These are phyloP conservation scores for Rugalucina vietnamica DNA, from an alignment of 2,888 invertebrate genomes.

Conservation along the genomic window DNA sequence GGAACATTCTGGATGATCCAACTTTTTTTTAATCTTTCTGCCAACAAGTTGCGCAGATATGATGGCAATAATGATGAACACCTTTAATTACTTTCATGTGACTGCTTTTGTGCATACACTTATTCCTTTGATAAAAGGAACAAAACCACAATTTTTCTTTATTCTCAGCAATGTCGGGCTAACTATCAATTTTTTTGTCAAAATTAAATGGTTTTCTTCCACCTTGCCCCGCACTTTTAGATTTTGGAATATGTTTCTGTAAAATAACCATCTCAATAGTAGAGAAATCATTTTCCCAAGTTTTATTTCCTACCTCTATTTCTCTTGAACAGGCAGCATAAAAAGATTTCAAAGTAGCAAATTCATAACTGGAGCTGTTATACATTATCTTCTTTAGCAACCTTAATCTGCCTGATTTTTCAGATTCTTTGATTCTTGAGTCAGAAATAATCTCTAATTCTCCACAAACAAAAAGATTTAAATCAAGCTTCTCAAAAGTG, in stretches of 20 bases:
- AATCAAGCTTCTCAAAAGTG: not conserved
- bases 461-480: conserved; percentile 6
- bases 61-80: not conserved
- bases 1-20: not conserved
- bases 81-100: not conserved
- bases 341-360: conserved; percentile 20
- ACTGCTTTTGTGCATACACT: not conserved
- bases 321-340: conserved; percentile 17
- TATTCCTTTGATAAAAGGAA: not conserved
- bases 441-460: conserved; percentile 25
- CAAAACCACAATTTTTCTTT: not conserved
- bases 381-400: conserved; percentile 30
- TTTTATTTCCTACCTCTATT: conserved; percentile 16
- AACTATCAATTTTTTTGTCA: not conserved
- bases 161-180: not conserved
- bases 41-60: not conserved
- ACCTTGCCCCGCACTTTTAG: not conserved
- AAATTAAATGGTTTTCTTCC: not conserved
- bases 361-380: conserved; percentile 4
- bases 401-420: not conserved
- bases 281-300: conserved; percentile 8
- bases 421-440: not conserved
- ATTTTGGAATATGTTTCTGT: not conserved
- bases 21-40: not conserved
- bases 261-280: conserved; percentile 18